Evolutionary conservation across 2,113 vertebrate species (phyloP).

Genomic region (Pangasianodon hypophthalmus): DNA sequence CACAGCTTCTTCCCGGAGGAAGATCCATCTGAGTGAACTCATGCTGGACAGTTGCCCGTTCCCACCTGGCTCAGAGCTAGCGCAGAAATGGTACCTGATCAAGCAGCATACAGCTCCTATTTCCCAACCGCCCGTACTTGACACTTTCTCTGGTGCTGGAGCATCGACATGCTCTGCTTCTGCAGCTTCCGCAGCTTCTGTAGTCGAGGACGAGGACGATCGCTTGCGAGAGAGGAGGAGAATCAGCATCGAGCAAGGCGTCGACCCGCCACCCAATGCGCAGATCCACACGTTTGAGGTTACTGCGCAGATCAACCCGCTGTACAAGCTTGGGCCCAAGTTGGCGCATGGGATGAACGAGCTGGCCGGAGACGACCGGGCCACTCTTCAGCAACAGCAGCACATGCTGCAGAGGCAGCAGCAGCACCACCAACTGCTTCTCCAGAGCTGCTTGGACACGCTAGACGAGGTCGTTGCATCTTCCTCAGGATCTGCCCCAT

Average conservation of each 20-base stretch:
- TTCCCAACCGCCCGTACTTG: constrained; percentile 70
- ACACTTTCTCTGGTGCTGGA: constrained; percentile 59
- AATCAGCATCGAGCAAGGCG: constrained; percentile 83
- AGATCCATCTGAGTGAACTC: constrained; percentile 82
- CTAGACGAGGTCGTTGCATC: constrained; percentile 75
- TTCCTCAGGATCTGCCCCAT: constrained; percentile 49
- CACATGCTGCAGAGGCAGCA: constrained; percentile 57
- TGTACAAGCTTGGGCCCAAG: constrained; percentile 81
- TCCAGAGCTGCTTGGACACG: constrained; percentile 77
- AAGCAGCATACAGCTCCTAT: constrained; percentile 84
- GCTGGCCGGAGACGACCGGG: constrained; percentile 66
- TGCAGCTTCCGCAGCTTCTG: neutral
- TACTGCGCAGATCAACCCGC: constrained; percentile 76
- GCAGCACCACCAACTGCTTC: constrained; percentile 70
- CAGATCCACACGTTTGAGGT: constrained; percentile 84
- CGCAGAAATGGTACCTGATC: constrained; percentile 83
- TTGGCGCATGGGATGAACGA: constrained; percentile 79
- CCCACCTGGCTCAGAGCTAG: constrained; percentile 77
- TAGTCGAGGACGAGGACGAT: constrained; percentile 79
- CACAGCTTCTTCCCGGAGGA: constrained; percentile 68
- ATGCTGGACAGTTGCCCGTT: constrained; percentile 84
- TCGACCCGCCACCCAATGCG: constrained; percentile 80
- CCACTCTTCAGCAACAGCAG: constrained; percentile 62
- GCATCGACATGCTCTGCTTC: constrained; percentile 44
- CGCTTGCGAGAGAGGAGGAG: constrained; percentile 77